phyloP scores from a whole-genome alignment of 2,113 vertebrate genomes.

The Rhynchopsitta pachyrhyncha region DNA sequence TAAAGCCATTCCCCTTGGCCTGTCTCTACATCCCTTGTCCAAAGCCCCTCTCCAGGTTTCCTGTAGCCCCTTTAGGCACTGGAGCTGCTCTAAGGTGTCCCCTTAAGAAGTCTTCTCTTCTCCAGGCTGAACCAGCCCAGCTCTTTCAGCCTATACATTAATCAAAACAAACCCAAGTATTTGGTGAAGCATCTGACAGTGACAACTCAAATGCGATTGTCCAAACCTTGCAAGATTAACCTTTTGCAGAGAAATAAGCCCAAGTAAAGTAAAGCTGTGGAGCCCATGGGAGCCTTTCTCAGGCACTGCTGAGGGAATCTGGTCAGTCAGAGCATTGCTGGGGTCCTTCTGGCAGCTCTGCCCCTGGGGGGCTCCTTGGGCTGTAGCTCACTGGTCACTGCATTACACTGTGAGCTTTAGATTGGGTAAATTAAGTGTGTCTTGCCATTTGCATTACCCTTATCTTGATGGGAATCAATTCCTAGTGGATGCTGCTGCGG shows the following conservation, averaged over 20 bases:
- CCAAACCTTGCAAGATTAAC: background rate
- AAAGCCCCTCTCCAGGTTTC: background rate
- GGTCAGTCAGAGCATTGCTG: background rate
- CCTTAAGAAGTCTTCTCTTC: background rate
- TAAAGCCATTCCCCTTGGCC: background rate
- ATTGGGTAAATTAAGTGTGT: background rate
- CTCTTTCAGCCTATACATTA: background rate
- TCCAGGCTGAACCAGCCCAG: background rate
- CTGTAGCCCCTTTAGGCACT: background rate
- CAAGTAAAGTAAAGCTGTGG: fast-evolving
- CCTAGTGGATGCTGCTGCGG: background rate
- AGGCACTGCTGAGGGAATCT: fast-evolving
- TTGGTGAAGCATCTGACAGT: background rate
- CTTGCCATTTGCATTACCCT: background rate
- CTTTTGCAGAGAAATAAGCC: background rate
- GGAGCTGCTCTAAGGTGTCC: background rate
- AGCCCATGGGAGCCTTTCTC: background rate
- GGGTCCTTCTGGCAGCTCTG: background rate
- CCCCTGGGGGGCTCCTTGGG: fast-evolving
- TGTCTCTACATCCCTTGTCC: background rate
- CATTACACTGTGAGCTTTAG: background rate
- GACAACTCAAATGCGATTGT: fast-evolving
- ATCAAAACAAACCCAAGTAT: background rate
- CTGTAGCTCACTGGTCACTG: background rate
- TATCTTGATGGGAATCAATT: background rate